Evolutionary conservation across 2,113 vertebrate genomes (phyloP), one percentile per base, ranked within the genome.

Genomic region (Phoxinus phoxinus): DNA sequence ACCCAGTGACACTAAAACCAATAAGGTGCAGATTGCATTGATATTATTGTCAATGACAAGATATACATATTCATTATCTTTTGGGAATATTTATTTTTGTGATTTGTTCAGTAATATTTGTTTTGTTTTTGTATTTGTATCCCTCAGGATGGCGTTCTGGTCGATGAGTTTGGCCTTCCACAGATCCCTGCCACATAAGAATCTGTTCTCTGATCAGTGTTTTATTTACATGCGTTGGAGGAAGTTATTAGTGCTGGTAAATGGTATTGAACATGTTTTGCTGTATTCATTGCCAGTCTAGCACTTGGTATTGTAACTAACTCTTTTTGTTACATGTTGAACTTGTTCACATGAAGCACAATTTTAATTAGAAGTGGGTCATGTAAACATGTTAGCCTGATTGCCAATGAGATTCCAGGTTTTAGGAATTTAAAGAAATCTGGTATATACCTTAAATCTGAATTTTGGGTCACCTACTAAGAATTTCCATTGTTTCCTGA

Each of bases 131-230:
- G 25, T 80, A 30, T 56, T 27, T 89, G 25, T 91, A 82, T 89
- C 44, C 88, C 90, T 86, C 90, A 99, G 98, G 98, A 99, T 81
- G 98, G 98, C 0, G 96, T 99, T 13, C 82, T 99, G 93, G 98
- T 99, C 92, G 98, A 99, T 91, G 98, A 99, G 91, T 99, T 99
- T 53, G 97, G 98, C 67, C 93, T 99, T 89, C 97, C 98, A 85
- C 98, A 99, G 94, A 99, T 99, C 74, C 97, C 98, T 58, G 98
- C 98, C 74, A 95, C 97, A 88, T 99, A 98, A 89, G 77, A 78
- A 58, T 85, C 87, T 92, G 89, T 91, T 91, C 90, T 91, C 63
- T 79, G 73, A 87, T 8, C 32, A 51, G 11, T 41, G 81, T 71
- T 71, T 46, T 35, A 17, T 82, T 58, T 73, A 32, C 4, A 35